These are phyloP conservation scores for Drosophila anceps DNA, from an alignment of 2,888 invertebrate species.

Conservation along the genomic window DNA sequence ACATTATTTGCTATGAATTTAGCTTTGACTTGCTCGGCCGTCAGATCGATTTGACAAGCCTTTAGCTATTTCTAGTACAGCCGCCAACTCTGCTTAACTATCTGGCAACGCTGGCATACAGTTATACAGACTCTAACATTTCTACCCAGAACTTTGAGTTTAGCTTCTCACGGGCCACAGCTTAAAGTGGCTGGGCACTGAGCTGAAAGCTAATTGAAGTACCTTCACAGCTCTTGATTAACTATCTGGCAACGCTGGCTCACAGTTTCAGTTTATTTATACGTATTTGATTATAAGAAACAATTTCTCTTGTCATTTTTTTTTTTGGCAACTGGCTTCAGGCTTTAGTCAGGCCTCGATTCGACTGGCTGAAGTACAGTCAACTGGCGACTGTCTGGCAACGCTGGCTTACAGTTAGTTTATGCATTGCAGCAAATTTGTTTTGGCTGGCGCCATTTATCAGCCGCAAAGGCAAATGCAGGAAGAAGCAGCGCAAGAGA, in stretches of 20 bases:
- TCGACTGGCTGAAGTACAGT: conserved; percentile 4
- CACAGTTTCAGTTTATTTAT: not conserved
- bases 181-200: too few species aligned
- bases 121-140: too few species aligned
- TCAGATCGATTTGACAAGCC: too few species aligned
- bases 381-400: conserved; percentile 16
- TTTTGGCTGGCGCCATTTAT: conserved; percentile 44
- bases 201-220: not conserved
- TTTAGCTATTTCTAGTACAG: not conserved
- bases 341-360: not conserved
- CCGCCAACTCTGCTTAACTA: not conserved
- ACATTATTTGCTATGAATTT: not conserved
- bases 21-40: too few species aligned
- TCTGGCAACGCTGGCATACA: not conserved
- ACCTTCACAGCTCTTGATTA: not conserved
- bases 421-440: conserved; percentile 31
- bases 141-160: rapidly evolving
- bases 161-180: not conserved
- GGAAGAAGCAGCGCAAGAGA: conserved; percentile 22
- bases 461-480: conserved; percentile 24
- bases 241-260: not conserved
- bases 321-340: not conserved
- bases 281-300: not conserved
- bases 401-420: conserved; percentile 26
- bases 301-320: not conserved